Conservation (phyloP, 2,888 invertebrate genomes). For the Polydrusus tereticollis region DNA sequence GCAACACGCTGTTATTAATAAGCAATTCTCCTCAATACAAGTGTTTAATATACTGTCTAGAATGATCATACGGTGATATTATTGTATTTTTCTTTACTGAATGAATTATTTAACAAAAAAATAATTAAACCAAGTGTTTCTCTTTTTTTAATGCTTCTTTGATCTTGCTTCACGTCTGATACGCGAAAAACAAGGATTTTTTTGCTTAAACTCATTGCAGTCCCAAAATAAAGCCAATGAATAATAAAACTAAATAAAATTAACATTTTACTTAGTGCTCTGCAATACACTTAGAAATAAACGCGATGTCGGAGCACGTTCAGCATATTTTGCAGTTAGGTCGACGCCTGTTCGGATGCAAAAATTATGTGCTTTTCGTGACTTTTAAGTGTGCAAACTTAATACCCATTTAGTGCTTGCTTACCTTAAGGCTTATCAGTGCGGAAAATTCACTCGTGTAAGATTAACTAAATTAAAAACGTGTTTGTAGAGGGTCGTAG, state of each 20-base stretch:
- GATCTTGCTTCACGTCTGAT: no score
- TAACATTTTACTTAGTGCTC: slow-evolving; percentile 11
- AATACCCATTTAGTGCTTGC: slow-evolving; percentile 15
- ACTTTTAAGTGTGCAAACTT: slow-evolving; percentile 24
- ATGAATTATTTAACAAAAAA: no score
- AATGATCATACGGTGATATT: no score
- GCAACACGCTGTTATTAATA: no score
- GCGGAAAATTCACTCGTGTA: slow-evolving; percentile 14
- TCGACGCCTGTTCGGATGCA: slow-evolving; percentile 17
- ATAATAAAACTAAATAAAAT: slow-evolving; percentile 5
- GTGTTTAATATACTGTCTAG: no score
- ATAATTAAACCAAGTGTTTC: no score
- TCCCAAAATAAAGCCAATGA: neutral
- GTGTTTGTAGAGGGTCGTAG: slow-evolving; percentile 12
- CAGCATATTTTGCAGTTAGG: slow-evolving; percentile 33
- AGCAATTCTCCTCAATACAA: no score
- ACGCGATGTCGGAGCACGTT: slow-evolving; percentile 28
- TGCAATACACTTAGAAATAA: slow-evolving; percentile 16
- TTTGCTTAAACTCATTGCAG: neutral
- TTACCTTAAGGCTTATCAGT: slow-evolving; percentile 15
- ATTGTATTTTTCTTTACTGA: no score
- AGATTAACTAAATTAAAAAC: slow-evolving; percentile 21
- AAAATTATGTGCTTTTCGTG: slow-evolving; percentile 39
- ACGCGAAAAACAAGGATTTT: no score
- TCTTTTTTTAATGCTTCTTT: no score